Evolutionary conservation across 2,888 invertebrate species (phyloP), one percentile per base, ranked within the genome.

Genomic region (Dynastes maya): DNA sequence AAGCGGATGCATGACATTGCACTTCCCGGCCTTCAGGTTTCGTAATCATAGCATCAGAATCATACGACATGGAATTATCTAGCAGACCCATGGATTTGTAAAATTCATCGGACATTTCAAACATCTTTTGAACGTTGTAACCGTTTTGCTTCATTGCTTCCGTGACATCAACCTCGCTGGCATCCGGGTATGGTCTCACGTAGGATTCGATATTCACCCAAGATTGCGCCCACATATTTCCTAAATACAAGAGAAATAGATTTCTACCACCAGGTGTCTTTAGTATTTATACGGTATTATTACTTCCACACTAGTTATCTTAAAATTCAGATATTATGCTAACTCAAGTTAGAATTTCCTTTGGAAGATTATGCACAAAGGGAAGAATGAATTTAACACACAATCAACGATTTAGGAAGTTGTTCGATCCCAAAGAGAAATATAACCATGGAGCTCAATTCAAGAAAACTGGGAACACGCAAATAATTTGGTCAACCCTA

Each of bases 171-270:
- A 91, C 84, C 16, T 87, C 85, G 55, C 83, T 83, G 1, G 84
- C 86, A 63, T 88, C 85, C 0, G 91, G 90, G 82, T 89, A 91
- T 0, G 89, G 89, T 80, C 89, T 90, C 13, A 93, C 90, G 80
- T 91, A 88, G 51, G 90, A 86, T 53, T 86, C 87, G 2, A 91
- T 80, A 79, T 89, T 89, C 79, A 89, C 89, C 93, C 93, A 93
- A 71, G 90, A 89, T 85, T 93, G 93, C 2, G 92, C 92, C 93
- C 93, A 93, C 86, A 93, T 89, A 82, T 93, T 93, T 32, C 93
- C 93, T 92, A 87, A 16, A 8, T 8, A 22, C 6, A 53, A 11
- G 9, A 16, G 9, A 55, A 22, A 55, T 45, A 45, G 2, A 45
- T 8, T 11, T 45, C 11, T 8, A 45, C 9, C 1, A 0, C 2